These are phyloP conservation scores for Alectura lathami DNA, from an alignment of 2,113 vertebrate species.

Conservation along the genomic window DNA sequence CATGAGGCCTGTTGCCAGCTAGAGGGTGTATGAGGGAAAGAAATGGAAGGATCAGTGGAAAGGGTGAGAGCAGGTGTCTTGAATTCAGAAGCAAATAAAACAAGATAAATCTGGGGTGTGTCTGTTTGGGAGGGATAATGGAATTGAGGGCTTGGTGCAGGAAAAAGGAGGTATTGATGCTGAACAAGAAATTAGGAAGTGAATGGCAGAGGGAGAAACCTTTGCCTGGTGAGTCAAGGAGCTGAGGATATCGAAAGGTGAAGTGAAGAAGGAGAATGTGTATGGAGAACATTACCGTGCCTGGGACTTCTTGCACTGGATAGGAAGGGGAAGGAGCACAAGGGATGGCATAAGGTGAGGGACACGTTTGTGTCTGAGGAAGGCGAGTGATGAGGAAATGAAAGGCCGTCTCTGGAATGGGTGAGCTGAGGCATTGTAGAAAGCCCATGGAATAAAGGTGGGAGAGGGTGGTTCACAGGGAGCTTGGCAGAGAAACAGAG, in stretches of 20 bases:
- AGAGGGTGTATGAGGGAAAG: background rate
- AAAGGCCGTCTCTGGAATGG: background rate
- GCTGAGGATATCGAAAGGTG: background rate
- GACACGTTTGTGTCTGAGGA: background rate
- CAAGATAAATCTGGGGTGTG: background rate
- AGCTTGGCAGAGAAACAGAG: background rate
- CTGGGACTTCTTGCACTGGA: background rate
- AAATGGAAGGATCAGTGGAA: background rate
- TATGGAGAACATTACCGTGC: background rate
- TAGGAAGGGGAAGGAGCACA: background rate
- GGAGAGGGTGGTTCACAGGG: background rate
- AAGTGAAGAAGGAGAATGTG: background rate
- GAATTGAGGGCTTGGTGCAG: background rate
- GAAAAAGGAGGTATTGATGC: background rate
- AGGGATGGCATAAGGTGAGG: background rate
- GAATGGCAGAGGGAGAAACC: background rate
- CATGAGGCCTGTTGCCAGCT: background rate
- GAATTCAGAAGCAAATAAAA: background rate
- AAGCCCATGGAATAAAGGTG: background rate
- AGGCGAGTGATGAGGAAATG: background rate
- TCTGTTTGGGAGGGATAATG: background rate
- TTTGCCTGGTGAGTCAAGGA: rapidly evolving
- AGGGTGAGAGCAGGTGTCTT: background rate
- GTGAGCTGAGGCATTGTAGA: background rate
- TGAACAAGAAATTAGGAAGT: background rate